Percentiles rank a stretch among this genome's conserved stretches.
phyloP scores from a whole-genome alignment of 2,113 vertebrate species.

The Phalacrocorax aristotelis region DNA sequence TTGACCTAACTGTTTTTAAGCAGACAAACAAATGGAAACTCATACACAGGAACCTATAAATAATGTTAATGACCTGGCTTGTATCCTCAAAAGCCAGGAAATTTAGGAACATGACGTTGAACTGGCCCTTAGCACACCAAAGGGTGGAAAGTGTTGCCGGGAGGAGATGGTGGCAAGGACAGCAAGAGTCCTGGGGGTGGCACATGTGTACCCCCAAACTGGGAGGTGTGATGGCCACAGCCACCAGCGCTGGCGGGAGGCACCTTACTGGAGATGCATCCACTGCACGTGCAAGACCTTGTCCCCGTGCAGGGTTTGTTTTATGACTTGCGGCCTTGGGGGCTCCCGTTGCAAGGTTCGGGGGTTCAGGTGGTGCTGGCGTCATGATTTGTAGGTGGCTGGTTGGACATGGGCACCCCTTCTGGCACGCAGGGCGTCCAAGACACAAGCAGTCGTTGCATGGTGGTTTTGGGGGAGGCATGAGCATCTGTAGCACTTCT shows the following conservation, averaged over 20 bases:
- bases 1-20: slow-evolving; percentile 44
- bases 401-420: background rate
- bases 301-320: fast-evolving
- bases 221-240: fast-evolving
- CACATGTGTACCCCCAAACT: fast-evolving
- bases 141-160: background rate
- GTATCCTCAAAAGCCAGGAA: slow-evolving; percentile 62
- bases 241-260: background rate
- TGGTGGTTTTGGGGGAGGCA: fast-evolving
- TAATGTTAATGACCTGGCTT: slow-evolving; percentile 64
- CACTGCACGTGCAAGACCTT: fast-evolving
- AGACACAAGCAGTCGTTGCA: too few species aligned
- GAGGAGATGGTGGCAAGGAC: background rate
- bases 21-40: slow-evolving; percentile 65
- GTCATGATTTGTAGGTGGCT: fast-evolving
- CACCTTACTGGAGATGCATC: background rate
- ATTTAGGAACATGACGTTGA: background rate
- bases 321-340: background rate
- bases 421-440: fast-evolving
- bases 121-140: background rate
- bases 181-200: background rate
- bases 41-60: slow-evolving; percentile 69
- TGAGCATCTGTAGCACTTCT: background rate
- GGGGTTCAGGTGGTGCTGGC: background rate
- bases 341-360: background rate